Base-by-base conservation (phyloP, 2,113 vertebrate species). In the Colinus virginianus region DNA sequence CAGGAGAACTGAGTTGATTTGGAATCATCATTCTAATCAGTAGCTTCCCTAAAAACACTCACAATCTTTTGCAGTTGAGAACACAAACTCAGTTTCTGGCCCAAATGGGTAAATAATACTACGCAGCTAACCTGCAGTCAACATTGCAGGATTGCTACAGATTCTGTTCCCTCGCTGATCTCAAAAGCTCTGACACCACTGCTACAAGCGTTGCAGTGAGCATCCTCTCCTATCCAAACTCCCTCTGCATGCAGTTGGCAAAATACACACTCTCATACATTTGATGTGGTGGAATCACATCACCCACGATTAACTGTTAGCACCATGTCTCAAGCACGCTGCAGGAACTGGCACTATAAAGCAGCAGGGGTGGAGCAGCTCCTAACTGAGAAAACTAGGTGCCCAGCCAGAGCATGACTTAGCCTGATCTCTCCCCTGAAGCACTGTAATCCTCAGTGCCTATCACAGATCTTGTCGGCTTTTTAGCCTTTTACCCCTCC, bases 171-270 rank as follows among this genome's bases (percentile, higher is more conserved):
- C 56, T 45, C 28, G 18, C n/a, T 46, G 17, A 9, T 46, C n/a
- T 88, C 76, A 43, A 90, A 92, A 87, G 67, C 86, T 86, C 81
- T 95, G 64, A 49, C 59, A 69, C 43, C 76, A 88, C 76, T 20
- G 11, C 38, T 59, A 13, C 2, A 8, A 46, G 84, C 48, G 70
- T 78, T 90, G 83, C 53, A 70, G 38, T 7, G 20, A 59, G 15
- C 79, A 59, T 81, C 76, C 58, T 90, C 87, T 89, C 78, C 84
- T 81, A 72, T 48, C 63, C 66, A 76, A 49, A 34, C 77, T 63
- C 91, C 90, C 71, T 88, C 87, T 93, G 88, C 91, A 88, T 13
- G 58, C 48, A 86, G 28, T 21, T 93, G 62, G 74, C 77, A 96
- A 94, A 95, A 72, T 19, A 82, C 55, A 81, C 1, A 1, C 61